A percentile compares a stretch with the other conserved stretches of the same genome.
Evolutionary conservation across 23 tunicate species (phyloP).

Genomic region (Aplidium turbinatum): DNA sequence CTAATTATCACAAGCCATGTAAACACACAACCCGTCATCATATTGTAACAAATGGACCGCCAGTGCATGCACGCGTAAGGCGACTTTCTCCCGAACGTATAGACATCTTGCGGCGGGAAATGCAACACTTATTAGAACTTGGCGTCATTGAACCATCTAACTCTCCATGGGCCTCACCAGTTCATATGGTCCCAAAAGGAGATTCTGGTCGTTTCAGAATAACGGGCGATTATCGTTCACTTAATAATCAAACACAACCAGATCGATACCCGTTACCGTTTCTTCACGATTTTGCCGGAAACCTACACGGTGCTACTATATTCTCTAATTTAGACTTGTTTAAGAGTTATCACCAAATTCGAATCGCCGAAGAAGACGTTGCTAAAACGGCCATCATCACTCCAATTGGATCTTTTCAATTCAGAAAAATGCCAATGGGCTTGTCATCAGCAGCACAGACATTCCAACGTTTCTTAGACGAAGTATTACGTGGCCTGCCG

Average conservation of each 20-base stretch:
- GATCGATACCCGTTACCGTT: slow-evolving; percentile 11
- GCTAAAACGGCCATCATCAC: slow-evolving; percentile 21
- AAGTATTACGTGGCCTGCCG: neutral
- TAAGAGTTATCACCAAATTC: slow-evolving; percentile 20
- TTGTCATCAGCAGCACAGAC: neutral
- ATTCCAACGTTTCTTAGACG: slow-evolving; percentile 9
- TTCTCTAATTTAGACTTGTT: neutral
- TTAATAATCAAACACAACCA: slow-evolving; percentile 8
- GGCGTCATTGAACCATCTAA: slow-evolving; percentile 11
- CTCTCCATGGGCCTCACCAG: slow-evolving; percentile 22
- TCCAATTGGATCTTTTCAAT: neutral
- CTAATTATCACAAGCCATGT: no score
- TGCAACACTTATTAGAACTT: slow-evolving; percentile 15
- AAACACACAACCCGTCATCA: no score
- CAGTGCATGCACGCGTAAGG: slow-evolving; percentile 5
- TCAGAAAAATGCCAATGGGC: neutral
- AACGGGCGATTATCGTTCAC: slow-evolving; percentile 1
- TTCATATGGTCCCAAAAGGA: slow-evolving; percentile 19
- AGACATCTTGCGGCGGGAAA: neutral
- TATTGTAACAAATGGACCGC: slow-evolving; percentile 24
- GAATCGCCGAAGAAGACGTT: neutral
- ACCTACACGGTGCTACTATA: neutral
- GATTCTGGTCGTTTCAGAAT: slow-evolving; percentile 4
- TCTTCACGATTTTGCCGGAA: slow-evolving; percentile 3
- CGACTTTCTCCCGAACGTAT: slow-evolving; percentile 5